Conservation (phyloP, 92 coral and sea anemone genomes). For the Epizoanthus stellaris region DNA sequence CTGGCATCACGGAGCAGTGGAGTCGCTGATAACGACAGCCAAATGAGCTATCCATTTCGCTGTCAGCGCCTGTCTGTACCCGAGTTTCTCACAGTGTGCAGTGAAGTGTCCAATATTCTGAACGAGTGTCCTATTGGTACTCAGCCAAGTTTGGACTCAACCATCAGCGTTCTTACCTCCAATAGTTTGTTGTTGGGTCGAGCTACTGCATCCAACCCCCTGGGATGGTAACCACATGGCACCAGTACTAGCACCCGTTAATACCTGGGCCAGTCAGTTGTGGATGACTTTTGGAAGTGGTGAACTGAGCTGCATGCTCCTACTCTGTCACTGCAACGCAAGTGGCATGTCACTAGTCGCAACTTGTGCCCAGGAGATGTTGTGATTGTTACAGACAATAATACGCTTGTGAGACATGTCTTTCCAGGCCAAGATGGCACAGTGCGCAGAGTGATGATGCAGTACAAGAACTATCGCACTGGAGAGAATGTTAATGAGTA, state of each 20-base stretch:
- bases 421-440: conserved; percentile 45
- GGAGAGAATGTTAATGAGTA: neutral
- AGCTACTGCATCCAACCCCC: conserved; percentile 70
- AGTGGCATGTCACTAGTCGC: conserved; percentile 53
- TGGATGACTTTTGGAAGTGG: conserved; percentile 66
- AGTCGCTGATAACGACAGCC: conserved; percentile 70
- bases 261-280: conserved; percentile 65
- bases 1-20: conserved; percentile 77
- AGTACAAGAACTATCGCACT: conserved; percentile 46
- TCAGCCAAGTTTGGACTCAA: conserved; percentile 64
- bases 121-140: conserved; percentile 76
- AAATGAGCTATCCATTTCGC: conserved; percentile 78
- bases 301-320: conserved; percentile 82
- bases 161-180: conserved; percentile 65
- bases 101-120: conserved; percentile 69
- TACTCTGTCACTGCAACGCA: conserved; percentile 42
- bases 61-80: conserved; percentile 65
- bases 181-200: conserved; percentile 71
- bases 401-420: conserved; percentile 42
- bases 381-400: conserved; percentile 55
- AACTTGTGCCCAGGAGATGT: conserved; percentile 49
- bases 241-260: conserved; percentile 42
- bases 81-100: conserved; percentile 72
- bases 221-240: conserved; percentile 67
- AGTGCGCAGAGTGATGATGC: conserved; percentile 39